A percentile compares a stretch with the other conserved stretches of the same genome.
phyloP scores from a whole-genome alignment of 2,888 invertebrate genomes.

The Metacarcinus magister region DNA sequence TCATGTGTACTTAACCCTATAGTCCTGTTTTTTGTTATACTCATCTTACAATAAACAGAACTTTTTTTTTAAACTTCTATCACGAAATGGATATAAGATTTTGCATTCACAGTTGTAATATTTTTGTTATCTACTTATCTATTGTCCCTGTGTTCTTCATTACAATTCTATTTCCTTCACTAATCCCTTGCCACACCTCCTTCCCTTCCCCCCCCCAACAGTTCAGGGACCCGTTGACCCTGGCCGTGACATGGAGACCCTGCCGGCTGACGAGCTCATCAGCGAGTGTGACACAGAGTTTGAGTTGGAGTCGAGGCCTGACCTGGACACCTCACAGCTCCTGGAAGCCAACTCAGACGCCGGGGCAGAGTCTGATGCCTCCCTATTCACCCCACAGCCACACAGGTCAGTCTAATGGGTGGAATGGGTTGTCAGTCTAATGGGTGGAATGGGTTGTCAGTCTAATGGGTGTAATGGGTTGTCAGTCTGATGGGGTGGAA shows the following conservation, averaged over 20 bases:
- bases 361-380: constrained; percentile 82
- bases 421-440: constrained; percentile 52
- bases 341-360: constrained; percentile 78
- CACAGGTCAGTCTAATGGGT: constrained; percentile 72
- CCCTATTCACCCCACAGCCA: constrained; percentile 82
- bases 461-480: not conserved
- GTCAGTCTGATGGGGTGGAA: constrained; percentile 47
- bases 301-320: constrained; percentile 83
- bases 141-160: not conserved
- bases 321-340: constrained; percentile 81
- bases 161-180: not conserved
- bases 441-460: constrained; percentile 50
- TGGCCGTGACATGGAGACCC: constrained; percentile 88
- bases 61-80: no score
- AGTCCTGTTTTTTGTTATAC: no score
- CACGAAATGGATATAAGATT: no score
- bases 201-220: not conserved
- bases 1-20: no score
- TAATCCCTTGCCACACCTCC: not conserved
- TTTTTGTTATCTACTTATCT: no score
- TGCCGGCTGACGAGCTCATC: constrained; percentile 88
- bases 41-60: no score
- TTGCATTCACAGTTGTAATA: no score
- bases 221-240: constrained; percentile 87
- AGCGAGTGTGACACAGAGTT: constrained; percentile 88